Base-by-base conservation (phyloP, 2,888 invertebrate species). In the Hydraecia micacea region DNA sequence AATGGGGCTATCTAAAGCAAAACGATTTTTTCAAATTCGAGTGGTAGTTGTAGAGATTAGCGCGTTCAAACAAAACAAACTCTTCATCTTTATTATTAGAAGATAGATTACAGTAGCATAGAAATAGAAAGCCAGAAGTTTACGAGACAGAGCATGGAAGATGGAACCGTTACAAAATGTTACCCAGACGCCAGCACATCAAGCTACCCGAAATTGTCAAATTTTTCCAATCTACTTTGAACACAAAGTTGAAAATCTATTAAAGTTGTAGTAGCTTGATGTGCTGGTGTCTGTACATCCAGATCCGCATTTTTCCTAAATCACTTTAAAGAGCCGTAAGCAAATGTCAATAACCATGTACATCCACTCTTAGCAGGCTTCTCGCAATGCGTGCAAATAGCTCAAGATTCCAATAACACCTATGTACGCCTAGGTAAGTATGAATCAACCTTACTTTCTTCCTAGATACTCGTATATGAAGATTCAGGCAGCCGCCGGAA, bases 381-480 rank as follows among this genome's bases (percentile, higher is more conserved):
- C 49, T 36, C 39, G 28, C 28, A 46, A 72, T 79, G 81, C 66
- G 21, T 32, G 49, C 58, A 81, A 73, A 73, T 49, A 60, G 49
- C 7, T 21, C 49, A 65, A 60, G 28, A 66, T 74, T 65, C 58
- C 32, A 65, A 21, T 49, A 73, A 32, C 46, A 21, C 49, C 18
- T 32, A 39, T 25, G 1, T 13, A 18, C 32, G 36, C 8, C 28
- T 49, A 46, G 8, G 46, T 46, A 58, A 58, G 36, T 46, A 39
- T 52, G 25, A 52, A 11, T 15, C 5, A 8, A 55, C 13, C 9
- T 25, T 39, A 11, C 21, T 52, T 25, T n/a, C 15, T 36, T 49
- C 7, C 52, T 25, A 36, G 36, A 25, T 55, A n/a, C n/a, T n/a
- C n/a, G n/a, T n/a, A 65, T 58, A 49, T 49, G 13, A 65, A 65